Evolutionary conservation across 64 coral and sea anemone genomes (phyloP).

Genomic region (Anthopleura sola): DNA sequence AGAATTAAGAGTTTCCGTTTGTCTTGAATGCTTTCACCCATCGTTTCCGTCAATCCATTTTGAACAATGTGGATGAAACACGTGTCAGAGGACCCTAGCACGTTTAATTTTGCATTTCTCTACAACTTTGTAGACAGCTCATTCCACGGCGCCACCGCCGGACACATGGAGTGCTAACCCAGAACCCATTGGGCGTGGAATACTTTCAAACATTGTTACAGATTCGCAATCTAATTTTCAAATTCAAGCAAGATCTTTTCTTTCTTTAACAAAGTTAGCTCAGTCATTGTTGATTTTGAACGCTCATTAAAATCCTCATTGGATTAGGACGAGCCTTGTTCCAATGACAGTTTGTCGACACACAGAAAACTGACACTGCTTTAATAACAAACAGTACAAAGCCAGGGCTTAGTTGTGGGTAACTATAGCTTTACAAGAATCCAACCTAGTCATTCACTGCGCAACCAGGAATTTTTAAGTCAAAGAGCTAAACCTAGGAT

Average conservation of each 20-base stretch:
- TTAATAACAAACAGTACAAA: conserved; percentile 2
- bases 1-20: conserved; percentile 12
- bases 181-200: neutral
- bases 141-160: neutral
- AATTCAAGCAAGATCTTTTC: neutral
- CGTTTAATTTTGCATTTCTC: neutral
- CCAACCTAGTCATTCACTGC: neutral
- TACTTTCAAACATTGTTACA: neutral
- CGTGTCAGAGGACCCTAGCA: neutral
- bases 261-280: neutral
- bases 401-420: neutral
- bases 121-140: neutral
- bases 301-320: conserved; percentile 3
- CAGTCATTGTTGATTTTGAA: conserved; percentile 5
- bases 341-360: neutral
- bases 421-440: neutral
- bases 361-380: neutral
- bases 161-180: neutral
- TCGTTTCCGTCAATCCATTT: neutral
- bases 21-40: conserved; percentile 4
- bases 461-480: neutral
- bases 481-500: no score
- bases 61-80: neutral
- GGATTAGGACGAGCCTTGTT: neutral
- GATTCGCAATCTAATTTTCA: neutral